Evolutionary conservation across 2,113 vertebrate genomes (phyloP).

Genomic region (Crotalus viridis): DNA sequence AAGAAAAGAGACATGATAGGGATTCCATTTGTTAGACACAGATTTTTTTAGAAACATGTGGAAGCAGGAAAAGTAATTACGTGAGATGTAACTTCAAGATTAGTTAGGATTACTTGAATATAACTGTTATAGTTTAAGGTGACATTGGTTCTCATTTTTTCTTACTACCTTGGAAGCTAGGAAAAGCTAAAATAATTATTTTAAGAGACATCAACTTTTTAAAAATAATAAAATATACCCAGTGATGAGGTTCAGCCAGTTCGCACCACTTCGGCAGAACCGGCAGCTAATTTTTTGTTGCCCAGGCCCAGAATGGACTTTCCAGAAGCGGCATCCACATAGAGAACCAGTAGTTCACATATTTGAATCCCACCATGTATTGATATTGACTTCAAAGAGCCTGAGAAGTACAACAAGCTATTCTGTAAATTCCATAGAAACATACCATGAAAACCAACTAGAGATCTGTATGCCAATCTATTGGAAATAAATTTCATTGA

Average conservation of each 20-base stretch:
- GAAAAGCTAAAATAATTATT: background rate
- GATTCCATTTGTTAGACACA: background rate
- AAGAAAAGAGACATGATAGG: background rate
- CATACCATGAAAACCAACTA: background rate
- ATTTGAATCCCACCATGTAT: background rate
- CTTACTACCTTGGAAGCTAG: background rate
- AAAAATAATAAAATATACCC: background rate
- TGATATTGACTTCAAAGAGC: background rate
- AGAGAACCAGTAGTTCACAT: too few species aligned
- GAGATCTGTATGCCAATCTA: background rate
- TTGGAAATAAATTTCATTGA: background rate
- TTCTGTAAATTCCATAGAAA: background rate
- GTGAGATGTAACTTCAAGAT: background rate
- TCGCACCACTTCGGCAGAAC: too few species aligned
- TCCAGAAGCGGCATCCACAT: too few species aligned
- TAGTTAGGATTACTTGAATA: background rate
- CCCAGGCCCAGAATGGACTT: too few species aligned
- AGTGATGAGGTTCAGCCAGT: too few species aligned
- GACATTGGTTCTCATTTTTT: background rate
- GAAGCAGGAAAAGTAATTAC: background rate
- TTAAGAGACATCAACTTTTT: background rate
- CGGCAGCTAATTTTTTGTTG: too few species aligned
- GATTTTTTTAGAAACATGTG: background rate
- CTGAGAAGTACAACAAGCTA: rapidly evolving
- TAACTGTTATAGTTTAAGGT: background rate